Conservation (phyloP, 2,113 vertebrate genomes). For the Diglossa brunneiventris region DNA sequence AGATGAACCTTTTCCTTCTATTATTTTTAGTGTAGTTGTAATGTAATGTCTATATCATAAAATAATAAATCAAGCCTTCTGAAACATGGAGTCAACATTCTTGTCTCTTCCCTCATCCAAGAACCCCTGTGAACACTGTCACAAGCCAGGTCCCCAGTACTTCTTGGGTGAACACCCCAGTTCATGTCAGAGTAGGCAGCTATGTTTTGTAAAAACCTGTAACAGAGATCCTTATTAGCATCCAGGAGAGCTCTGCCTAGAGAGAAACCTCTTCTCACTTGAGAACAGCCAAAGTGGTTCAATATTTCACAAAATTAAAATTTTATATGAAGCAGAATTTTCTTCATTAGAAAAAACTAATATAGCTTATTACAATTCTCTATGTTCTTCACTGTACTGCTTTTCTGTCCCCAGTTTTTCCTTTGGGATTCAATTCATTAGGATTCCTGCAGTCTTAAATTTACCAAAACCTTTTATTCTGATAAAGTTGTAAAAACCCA, state of each 20-base stretch:
- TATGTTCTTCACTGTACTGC: neutral
- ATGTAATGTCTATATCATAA: no score
- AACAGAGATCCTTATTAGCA: neutral
- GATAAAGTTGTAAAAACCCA: neutral
- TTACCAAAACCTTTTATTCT: neutral
- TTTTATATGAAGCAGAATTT: neutral
- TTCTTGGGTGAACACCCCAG: neutral
- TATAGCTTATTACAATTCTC: neutral
- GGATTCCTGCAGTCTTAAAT: neutral
- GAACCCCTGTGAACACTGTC: no score
- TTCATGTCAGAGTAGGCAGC: neutral
- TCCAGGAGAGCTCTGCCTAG: neutral
- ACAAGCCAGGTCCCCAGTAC: neutral
- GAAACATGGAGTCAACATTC: no score
- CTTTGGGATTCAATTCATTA: neutral
- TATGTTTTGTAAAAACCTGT: neutral
- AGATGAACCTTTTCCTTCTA: no score
- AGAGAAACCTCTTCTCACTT: neutral
- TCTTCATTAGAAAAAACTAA: neutral
- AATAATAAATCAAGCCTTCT: no score
- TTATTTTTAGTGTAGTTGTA: no score
- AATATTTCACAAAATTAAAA: neutral
- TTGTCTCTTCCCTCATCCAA: no score
- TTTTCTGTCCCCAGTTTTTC: neutral
- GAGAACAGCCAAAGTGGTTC: neutral